Evolutionary conservation across 2,113 vertebrate species (phyloP).

Genomic region (Pygoscelis antarcticus): DNA sequence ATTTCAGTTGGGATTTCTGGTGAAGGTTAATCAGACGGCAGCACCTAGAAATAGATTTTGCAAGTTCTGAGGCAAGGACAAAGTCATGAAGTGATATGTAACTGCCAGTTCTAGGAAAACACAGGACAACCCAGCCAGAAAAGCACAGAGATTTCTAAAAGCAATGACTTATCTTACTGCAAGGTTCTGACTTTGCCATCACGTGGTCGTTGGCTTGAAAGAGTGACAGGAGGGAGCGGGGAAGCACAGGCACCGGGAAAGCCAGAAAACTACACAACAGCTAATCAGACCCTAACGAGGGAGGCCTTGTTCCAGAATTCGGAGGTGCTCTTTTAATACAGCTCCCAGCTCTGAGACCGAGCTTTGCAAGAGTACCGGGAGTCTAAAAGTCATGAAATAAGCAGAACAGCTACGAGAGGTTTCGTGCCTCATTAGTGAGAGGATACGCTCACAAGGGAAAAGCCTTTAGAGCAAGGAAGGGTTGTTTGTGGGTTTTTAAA

Average conservation of each 20-base stretch:
- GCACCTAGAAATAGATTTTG: neutral
- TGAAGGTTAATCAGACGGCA: neutral
- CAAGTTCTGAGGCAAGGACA: neutral
- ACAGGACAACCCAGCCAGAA: neutral
- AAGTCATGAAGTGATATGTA: rapidly evolving
- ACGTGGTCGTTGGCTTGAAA: neutral
- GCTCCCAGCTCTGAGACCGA: neutral
- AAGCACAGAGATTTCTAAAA: neutral
- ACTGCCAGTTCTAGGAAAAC: neutral
- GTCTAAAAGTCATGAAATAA: rapidly evolving
- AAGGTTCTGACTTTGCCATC: neutral
- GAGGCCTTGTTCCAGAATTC: neutral
- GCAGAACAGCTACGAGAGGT: neutral
- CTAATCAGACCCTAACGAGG: neutral
- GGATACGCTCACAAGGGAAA: neutral
- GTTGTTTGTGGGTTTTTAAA: neutral
- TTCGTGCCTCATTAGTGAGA: neutral
- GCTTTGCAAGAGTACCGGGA: neutral
- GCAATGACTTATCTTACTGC: neutral
- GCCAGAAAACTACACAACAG: neutral
- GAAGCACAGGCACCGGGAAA: neutral
- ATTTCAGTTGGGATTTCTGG: neutral
- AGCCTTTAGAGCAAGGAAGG: neutral
- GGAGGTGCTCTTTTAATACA: neutral
- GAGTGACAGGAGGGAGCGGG: neutral